Base-by-base conservation (phyloP, 2,113 vertebrate genomes). In the Siniperca chuatsi region DNA sequence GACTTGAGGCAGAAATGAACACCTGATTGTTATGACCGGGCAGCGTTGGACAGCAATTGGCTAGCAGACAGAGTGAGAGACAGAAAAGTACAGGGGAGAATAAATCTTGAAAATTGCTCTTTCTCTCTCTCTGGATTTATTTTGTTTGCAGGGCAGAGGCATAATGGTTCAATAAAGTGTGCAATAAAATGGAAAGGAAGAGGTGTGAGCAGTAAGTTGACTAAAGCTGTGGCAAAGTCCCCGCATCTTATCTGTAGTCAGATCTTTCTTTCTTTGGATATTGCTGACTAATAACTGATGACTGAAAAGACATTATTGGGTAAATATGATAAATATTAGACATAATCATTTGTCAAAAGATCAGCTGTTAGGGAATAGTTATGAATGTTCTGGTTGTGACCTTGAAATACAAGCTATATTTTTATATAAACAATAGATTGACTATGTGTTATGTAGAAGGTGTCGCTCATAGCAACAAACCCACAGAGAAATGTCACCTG, bases 51-150 rank as follows among this genome's bases (percentile, higher is more conserved):
- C 33, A 61, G 82, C 76, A 89, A 83, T 85, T 83, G 69, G 62
- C 71, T 18, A 37, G 61, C 72, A 74, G 74, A 82, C 64, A 83
- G 75, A 80, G 52, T 20, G 48, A 84, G 79, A 81, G 58, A 80
- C 58, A 88, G 73, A 75, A 76, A 88, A 81, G 68, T 58, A 82
- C 35, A 50, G 71, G 18, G 68, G 68, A 78, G 62, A 78, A 82
- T 89, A 93, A 87, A 84, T 90, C 89, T 79, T 33, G 83, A 86
- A 86, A 89, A 89, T 81, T 87, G 82, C 86, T 82, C 65, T 73
- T 61, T 83, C 73, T 85, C 71, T 42, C 74, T 67, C 78, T 84
- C 81, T 75, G 74, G 82, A 87, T 91, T 93, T 91, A 89, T 92
- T 87, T 70, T 80, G 86, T 92, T 88, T 86, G 84, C 67, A 73